Percentiles rank a stretch among this genome's conserved stretches.
phyloP scores from a whole-genome alignment of 2,113 vertebrate genomes.

The Hippolais icterina region DNA sequence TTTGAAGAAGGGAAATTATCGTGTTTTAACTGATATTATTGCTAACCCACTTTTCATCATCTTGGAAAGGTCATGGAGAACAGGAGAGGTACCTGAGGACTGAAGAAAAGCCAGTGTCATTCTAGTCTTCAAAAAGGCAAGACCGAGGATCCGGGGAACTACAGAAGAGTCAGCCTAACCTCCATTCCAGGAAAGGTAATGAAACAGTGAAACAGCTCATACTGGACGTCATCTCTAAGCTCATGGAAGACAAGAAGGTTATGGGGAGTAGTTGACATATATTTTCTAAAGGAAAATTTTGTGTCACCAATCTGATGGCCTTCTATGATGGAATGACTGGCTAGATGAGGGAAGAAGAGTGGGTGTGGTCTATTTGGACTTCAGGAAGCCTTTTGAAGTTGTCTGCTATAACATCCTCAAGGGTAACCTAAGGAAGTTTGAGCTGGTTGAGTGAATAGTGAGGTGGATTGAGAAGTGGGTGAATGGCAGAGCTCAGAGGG shows the following conservation, averaged over 20 bases:
- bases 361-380: background rate
- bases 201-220: background rate
- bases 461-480: background rate
- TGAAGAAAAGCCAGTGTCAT: background rate
- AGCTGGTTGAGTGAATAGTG: background rate
- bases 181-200: background rate
- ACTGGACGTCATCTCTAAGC: background rate
- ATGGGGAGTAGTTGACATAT: accelerated
- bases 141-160: background rate
- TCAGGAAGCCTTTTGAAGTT: background rate
- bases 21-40: background rate
- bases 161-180: background rate
- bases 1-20: background rate
- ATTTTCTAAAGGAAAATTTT: background rate
- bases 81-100: background rate
- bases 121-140: background rate
- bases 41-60: background rate
- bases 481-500: background rate
- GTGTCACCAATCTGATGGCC: background rate
- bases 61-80: background rate
- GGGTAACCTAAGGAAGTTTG: background rate
- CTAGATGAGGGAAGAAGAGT: background rate
- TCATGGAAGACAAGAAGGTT: background rate
- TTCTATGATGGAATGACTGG: background rate
- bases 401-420: background rate